Base-by-base conservation (phyloP, 2,797 vertebrate species). In the Mareca penelope region DNA sequence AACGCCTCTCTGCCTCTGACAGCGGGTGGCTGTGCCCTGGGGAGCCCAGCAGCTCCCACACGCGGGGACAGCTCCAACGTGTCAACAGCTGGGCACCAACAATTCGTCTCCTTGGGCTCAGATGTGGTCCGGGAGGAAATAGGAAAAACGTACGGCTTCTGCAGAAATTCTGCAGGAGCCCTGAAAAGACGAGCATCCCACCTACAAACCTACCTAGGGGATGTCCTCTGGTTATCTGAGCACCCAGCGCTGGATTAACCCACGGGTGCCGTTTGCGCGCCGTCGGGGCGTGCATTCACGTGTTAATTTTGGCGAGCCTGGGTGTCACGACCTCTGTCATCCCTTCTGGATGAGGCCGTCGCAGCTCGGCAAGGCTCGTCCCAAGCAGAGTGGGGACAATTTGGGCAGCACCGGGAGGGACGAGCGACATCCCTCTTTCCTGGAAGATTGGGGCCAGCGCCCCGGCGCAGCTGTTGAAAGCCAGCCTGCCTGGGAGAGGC, bases 271-370 rank as follows among this genome's bases (percentile, higher is more conserved):
- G 12, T 29, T 65, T 19, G n/a, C 46, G 42, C 11, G 13, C 17
- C 21, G 24, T 59, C 68, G 4, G 24, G 5, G 39, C 0, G 1
- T 7, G 12, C 18, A 2, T 5, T 6, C 1, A 1, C 1, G 0
- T 6, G 2, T 33, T 42, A 63, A 50, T 10, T 33, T 0, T 3
- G 24, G 9, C 4, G 13, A 81, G 15, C 2, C 11, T 50, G 28
- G 42, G 40, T 0, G 7, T 31, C 67, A 39, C 2, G 2, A 21
- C 12, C 44, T 71, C 23, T 9, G 7, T n/a, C 8, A 4, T 7
- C 37, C 33, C 55, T 63, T 28, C 21, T 60, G 81, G 72, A 33
- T 3, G 7, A 67, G 48, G 60, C 29, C 56, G n/a, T 56, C n/a
- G 88, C 70, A 35, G 11, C 14, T 52, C 37, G 69, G 42, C 42